These are phyloP conservation scores for Tetragonula carbonaria DNA, from an alignment of 2,888 invertebrate species.

Conservation along the genomic window DNA sequence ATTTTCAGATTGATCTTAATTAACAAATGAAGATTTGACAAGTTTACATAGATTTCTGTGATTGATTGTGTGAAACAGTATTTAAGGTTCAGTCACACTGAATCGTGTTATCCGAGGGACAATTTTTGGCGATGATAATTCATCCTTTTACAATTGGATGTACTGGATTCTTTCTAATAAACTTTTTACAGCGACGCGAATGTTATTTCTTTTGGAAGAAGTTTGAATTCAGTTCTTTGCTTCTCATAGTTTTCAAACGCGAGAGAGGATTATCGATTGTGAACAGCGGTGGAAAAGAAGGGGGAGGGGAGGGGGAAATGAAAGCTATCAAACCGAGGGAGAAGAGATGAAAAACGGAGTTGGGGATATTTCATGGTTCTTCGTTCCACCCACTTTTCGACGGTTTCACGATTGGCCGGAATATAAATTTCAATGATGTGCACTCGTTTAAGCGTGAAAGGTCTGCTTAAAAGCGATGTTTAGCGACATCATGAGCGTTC, in stretches of 20 bases:
- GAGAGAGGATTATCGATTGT: slow-evolving; percentile 44
- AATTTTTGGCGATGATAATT: no score
- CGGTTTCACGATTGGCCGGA: slow-evolving; percentile 47
- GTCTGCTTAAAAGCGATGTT: slow-evolving; percentile 55
- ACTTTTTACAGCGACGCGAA: neutral
- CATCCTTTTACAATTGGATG: no score
- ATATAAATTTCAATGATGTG: slow-evolving; percentile 48
- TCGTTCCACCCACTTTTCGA: slow-evolving; percentile 52
- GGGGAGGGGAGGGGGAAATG: no score
- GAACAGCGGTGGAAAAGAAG: neutral
- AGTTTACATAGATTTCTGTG: no score
- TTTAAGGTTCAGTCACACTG: no score
- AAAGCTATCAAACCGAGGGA: neutral
- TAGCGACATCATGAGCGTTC: slow-evolving; percentile 39
- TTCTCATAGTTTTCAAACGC: neutral
- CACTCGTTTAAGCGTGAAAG: slow-evolving; percentile 45
- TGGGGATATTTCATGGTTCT: slow-evolving; percentile 13
- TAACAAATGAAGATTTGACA: no score
- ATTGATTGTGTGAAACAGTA: no score
- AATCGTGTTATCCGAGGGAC: no score
- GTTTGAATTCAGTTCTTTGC: neutral
- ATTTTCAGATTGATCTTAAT: no score
- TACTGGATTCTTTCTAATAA: no score
- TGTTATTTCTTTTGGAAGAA: neutral
- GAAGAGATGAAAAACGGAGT: neutral